Conservation (phyloP, 2,888 invertebrate genomes). For the Cinara cedri region DNA sequence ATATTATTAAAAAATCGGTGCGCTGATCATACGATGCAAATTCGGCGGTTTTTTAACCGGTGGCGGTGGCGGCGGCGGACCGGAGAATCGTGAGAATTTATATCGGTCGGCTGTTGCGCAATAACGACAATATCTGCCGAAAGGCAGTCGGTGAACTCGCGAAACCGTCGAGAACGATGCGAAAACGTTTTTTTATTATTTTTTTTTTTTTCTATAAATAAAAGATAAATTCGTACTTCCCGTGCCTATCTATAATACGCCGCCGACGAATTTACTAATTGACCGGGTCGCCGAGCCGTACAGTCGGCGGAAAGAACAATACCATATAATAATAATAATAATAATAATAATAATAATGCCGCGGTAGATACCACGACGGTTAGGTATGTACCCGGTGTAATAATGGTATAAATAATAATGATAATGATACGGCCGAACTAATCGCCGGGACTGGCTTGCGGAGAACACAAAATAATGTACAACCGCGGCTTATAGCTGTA, state of each 20-base stretch:
- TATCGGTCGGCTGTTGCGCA: not conserved
- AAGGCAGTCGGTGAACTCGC: conserved; percentile 2
- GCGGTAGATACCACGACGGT: too few relatives aligned
- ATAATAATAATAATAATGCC: not conserved
- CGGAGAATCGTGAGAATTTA: conserved; percentile 24
- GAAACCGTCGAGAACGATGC: not conserved
- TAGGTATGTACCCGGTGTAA: too few relatives aligned
- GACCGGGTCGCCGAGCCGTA: conserved; percentile 16
- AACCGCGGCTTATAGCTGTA: too few relatives aligned
- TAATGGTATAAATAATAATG: not conserved
- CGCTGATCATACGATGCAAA: too few relatives aligned
- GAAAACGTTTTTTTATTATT: too few relatives aligned
- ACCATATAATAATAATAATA: not conserved
- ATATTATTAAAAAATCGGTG: too few relatives aligned
- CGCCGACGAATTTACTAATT: conserved; percentile 27
- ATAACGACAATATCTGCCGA: not conserved
- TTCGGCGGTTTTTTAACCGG: not conserved
- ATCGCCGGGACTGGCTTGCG: conserved; percentile 8
- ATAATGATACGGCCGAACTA: conserved; percentile 50
- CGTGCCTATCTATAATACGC: too few relatives aligned
- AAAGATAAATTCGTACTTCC: too few relatives aligned
- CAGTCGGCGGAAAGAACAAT: conserved; percentile 27
- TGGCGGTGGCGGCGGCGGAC: not conserved
- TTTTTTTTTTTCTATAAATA: too few relatives aligned
- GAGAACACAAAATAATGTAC: too few relatives aligned